Base-by-base conservation (phyloP, 1,140 invertebrate genomes). In the Ceratosolen solmsi region DNA sequence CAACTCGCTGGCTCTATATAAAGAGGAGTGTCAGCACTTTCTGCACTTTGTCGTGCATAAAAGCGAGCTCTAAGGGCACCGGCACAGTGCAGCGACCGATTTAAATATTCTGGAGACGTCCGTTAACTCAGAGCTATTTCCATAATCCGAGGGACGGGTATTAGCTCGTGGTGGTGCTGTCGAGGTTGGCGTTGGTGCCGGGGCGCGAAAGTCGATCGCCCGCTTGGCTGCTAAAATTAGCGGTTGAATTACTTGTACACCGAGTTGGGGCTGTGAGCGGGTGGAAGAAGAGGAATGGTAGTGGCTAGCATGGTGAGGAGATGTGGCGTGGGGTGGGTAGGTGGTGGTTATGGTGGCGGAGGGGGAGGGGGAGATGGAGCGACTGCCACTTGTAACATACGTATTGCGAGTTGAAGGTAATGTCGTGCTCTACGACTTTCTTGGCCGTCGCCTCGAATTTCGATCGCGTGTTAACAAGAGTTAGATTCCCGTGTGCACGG, bases 171-270 rank as follows among this genome's bases (percentile, higher is more conserved):
- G 27, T 1, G n/a, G 3, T 30, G 11, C 4, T 30, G 27, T 9
- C n/a, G 58, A 5, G 11, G 27, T 13, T 36, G 30, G 30, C 1
- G 30, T 9, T 5, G 36, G 25, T 2, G 20, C 20, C 25, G n/a
- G 8, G 27, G 63, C 46, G 27, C n/a, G 11, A 79, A 71, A 79
- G 65, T 79, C 65, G 65, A 79, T 71, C 30, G 65, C 36, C 36
- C 20, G 71, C 71, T 54, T 22, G n/a, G 38, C 30, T 49, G 17
- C 38, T 65, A 30, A 79, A 79, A 79, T 79, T 79, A 51, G n/a
- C 15, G 51, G 65, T 46, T 41, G 65, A 79, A 71, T 71, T 56
- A 79, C 51, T 20, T 3, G 27, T 33, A 33, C 25, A 60, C 27
- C 27, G 0, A 7, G 5, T 46, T 5, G 41, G 41, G 41, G 5